Conservation (phyloP, 2,797 vertebrate genomes). For the Enteromius argenteus region DNA sequence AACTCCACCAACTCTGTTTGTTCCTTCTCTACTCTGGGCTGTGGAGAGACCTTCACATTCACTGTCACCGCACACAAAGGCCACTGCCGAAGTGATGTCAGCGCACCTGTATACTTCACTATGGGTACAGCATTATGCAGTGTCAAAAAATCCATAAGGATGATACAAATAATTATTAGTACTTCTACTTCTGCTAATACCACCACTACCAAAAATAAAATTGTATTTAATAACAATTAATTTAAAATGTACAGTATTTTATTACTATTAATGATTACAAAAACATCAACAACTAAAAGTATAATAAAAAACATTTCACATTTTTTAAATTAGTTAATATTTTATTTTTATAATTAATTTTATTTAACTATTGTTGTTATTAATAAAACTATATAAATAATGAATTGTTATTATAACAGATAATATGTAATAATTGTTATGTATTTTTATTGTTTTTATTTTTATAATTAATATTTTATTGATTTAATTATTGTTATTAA, state of each 20-base stretch:
- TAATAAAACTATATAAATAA: background rate
- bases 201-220: background rate
- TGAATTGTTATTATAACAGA: background rate
- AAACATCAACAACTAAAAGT: no score
- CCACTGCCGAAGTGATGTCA: slow-evolving; percentile 66
- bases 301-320: background rate
- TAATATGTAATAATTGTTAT: background rate
- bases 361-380: background rate
- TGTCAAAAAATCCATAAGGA: background rate
- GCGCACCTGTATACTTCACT: slow-evolving; percentile 55
- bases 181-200: background rate
- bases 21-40: slow-evolving; percentile 66
- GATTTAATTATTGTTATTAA: background rate
- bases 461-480: background rate
- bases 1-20: slow-evolving; percentile 67
- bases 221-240: background rate
- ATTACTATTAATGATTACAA: background rate
- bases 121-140: slow-evolving; percentile 68
- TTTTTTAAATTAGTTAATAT: background rate
- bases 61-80: slow-evolving; percentile 65
- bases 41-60: slow-evolving; percentile 73
- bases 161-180: background rate
- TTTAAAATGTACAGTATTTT: background rate
- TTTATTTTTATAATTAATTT: background rate
- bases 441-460: background rate